Percentiles rank a stretch among this genome's conserved stretches.
Evolutionary conservation across 2,113 vertebrate species (phyloP).

Genomic region (Hassar affinis): DNA sequence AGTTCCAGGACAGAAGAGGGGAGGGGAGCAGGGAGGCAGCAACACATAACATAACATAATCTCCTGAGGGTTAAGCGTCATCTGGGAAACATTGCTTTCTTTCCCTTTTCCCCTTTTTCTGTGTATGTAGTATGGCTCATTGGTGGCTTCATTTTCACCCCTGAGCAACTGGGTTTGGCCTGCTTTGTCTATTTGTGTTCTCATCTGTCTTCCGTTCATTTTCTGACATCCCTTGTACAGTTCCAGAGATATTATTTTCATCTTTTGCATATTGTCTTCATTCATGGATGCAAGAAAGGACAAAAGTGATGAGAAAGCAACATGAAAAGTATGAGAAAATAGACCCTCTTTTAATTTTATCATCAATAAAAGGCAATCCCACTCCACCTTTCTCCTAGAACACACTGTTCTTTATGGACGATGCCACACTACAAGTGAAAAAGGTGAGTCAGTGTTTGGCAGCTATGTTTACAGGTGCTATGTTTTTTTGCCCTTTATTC

Average conservation of each 20-base stretch:
- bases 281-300: background rate
- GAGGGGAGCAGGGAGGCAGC: constrained; percentile 2
- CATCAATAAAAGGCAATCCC: background rate
- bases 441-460: background rate
- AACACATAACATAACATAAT: constrained; percentile 24
- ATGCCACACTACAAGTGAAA: no score
- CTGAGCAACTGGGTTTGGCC: constrained; percentile 8
- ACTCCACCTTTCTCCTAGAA: background rate
- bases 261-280: constrained; percentile 20
- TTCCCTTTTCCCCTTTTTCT: constrained; percentile 18
- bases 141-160: constrained; percentile 20
- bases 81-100: constrained; percentile 31
- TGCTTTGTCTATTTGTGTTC: constrained; percentile 12
- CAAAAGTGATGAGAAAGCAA: background rate
- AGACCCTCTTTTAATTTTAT: background rate
- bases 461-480: background rate
- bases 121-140: constrained; percentile 20
- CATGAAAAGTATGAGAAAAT: background rate
- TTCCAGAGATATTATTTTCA: constrained; percentile 11
- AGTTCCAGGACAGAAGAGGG: constrained; percentile 25
- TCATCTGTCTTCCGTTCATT: constrained; percentile 7
- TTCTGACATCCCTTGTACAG: constrained; percentile 45
- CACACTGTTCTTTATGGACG: background rate
- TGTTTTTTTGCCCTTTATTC: background rate
- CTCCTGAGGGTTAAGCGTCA: constrained; percentile 38